Conservation (phyloP, 1,140 invertebrate species). For the Brachystomella parvula region DNA sequence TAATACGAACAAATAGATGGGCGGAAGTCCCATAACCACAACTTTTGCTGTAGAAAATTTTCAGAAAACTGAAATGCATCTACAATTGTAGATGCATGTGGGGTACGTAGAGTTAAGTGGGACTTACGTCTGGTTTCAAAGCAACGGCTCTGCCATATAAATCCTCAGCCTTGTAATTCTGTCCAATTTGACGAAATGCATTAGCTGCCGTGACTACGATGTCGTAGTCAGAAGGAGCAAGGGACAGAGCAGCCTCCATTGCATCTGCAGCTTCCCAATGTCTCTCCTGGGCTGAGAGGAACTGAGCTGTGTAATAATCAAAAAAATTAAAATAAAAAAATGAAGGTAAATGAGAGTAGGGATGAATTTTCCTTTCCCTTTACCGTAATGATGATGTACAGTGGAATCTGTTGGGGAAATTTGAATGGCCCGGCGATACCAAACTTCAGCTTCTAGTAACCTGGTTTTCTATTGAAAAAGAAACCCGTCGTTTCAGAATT, state of each 20-base stretch:
- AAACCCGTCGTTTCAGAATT: too few species aligned
- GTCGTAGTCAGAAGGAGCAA: conserved; percentile 70
- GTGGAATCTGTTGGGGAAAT: conserved; percentile 73
- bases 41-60: too few species aligned
- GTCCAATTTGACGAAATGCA: conserved; percentile 65
- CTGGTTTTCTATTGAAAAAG: conserved; percentile 57
- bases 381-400: conserved; percentile 78
- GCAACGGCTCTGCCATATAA: conserved; percentile 68
- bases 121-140: conserved; percentile 58
- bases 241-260: conserved; percentile 62
- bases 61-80: too few species aligned
- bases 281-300: conserved; percentile 66
- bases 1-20: too few species aligned
- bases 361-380: conserved; percentile 37
- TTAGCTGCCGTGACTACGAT: conserved; percentile 77
- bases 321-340: background rate
- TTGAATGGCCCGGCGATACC: conserved; percentile 73
- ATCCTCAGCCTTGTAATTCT: conserved; percentile 67
- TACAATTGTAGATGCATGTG: too few species aligned
- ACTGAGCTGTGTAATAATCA: conserved; percentile 60
- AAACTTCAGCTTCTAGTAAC: conserved; percentile 72
- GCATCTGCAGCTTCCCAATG: conserved; percentile 71
- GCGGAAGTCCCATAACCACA: too few species aligned
- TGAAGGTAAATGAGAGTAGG: background rate
- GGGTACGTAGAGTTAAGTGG: too few species aligned